These are phyloP conservation scores for Styela plicata DNA, from an alignment of 23 tunicate species.

Conservation along the genomic window DNA sequence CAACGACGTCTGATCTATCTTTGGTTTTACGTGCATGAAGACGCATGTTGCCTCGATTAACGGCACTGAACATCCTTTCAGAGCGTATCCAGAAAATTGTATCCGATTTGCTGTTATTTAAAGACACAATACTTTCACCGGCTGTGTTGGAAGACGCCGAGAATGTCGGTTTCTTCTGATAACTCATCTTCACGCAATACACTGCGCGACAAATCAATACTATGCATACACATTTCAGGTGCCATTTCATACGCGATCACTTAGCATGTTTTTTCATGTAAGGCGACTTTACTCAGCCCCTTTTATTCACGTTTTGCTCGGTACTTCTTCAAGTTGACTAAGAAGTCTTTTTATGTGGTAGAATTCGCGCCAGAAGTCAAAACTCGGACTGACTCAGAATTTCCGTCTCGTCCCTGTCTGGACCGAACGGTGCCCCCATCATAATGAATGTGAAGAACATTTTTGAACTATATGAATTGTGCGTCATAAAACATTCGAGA, in stretches of 20 bases:
- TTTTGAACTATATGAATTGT: background rate
- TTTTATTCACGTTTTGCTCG: background rate
- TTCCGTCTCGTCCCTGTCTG: background rate
- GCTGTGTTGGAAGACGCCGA: background rate
- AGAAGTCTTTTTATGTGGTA: background rate
- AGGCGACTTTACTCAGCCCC: background rate
- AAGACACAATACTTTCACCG: background rate
- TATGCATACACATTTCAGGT: constrained; percentile 4
- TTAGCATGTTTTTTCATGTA: background rate
- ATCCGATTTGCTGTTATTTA: background rate
- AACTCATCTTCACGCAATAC: background rate
- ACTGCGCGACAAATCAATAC: background rate
- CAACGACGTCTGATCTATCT: constrained; percentile 4
- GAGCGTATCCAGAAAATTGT: background rate
- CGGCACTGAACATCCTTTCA: background rate
- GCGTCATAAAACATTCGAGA: background rate
- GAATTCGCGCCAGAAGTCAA: background rate
- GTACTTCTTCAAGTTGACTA: background rate
- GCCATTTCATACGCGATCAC: constrained; percentile 10
- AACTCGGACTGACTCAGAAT: too few relatives aligned
- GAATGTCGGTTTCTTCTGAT: background rate
- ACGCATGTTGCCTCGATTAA: background rate
- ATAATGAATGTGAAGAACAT: background rate
- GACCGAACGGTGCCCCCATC: background rate
- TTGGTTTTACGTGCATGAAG: background rate